Evolutionary conservation across 2,113 vertebrate species (phyloP).

Genomic region (Axis porcinus): DNA sequence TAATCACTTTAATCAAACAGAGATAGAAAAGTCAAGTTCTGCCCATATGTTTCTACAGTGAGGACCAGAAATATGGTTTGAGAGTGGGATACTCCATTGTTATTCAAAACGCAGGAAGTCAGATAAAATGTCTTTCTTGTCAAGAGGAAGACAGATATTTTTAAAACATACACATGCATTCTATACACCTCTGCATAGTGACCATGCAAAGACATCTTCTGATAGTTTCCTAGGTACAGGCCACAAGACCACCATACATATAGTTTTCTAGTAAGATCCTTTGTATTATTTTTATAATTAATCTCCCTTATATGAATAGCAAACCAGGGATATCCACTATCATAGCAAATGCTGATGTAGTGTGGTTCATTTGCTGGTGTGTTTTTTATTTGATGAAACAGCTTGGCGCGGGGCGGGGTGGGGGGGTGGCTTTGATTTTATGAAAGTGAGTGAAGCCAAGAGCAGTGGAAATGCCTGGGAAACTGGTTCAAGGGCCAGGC

Average conservation of each 20-base stretch:
- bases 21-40: not conserved
- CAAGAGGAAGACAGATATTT: not conserved
- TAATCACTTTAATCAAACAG: not conserved
- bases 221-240: not conserved
- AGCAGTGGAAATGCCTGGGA: not conserved
- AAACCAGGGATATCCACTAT: not conserved
- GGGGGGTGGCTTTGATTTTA: not conserved
- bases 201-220: not conserved
- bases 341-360: not conserved
- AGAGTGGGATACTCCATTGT: not conserved
- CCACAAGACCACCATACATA: not conserved
- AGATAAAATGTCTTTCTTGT: not conserved
- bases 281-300: not conserved
- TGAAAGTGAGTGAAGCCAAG: not conserved
- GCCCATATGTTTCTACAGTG: not conserved
- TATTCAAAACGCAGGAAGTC: not conserved
- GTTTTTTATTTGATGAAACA: not conserved
- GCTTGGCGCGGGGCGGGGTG: not conserved
- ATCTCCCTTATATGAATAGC: not conserved
- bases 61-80: not conserved
- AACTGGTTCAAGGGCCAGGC: not conserved
- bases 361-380: not conserved
- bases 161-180: not conserved
- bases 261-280: not conserved
- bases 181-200: not conserved